phyloP scores from a whole-genome alignment of 2,113 vertebrate genomes.

The Megalops atlanticus region DNA sequence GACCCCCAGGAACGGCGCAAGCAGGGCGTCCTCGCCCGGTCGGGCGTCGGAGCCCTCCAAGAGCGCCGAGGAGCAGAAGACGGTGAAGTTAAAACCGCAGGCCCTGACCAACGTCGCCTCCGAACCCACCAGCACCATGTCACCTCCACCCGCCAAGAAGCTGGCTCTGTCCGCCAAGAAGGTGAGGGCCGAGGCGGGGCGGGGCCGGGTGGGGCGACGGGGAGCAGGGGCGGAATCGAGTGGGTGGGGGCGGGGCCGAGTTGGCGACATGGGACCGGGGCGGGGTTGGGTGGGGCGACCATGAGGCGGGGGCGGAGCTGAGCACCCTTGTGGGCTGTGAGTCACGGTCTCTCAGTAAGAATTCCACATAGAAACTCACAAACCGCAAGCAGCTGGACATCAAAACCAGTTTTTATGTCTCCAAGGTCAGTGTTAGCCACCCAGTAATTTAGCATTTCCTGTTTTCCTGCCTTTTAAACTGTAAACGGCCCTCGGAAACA shows the following conservation, averaged over 20 bases:
- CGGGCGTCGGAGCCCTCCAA: slow-evolving; percentile 28
- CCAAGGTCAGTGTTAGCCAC: background rate
- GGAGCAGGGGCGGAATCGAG: too few relatives aligned
- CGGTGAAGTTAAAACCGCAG: slow-evolving; percentile 64
- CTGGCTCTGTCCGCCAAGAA: slow-evolving; percentile 84
- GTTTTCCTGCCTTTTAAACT: slow-evolving; percentile 50
- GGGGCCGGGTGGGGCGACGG: background rate
- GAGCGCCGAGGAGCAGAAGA: slow-evolving; percentile 55
- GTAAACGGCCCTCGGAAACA: too few relatives aligned
- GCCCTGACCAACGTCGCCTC: slow-evolving; percentile 49
- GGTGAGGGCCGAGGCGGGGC: slow-evolving; percentile 71
- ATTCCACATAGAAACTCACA: too few relatives aligned
- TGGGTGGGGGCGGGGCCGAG: background rate
- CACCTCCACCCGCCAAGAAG: slow-evolving; percentile 84
- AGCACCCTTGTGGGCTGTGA: too few relatives aligned
- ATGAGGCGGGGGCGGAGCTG: too few relatives aligned
- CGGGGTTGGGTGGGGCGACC: too few relatives aligned
- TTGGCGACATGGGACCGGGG: background rate
- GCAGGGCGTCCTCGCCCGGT: slow-evolving; percentile 63
- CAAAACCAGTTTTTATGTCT: too few relatives aligned
- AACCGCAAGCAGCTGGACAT: too few relatives aligned
- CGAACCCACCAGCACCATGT: slow-evolving; percentile 70
- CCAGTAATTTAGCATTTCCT: slow-evolving; percentile 33
- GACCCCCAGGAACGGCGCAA: slow-evolving; percentile 53
- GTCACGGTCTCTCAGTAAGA: too few relatives aligned